These are phyloP conservation scores for Siphlonurus alternatus DNA, from an alignment of 2,888 invertebrate genomes.

Conservation along the genomic window DNA sequence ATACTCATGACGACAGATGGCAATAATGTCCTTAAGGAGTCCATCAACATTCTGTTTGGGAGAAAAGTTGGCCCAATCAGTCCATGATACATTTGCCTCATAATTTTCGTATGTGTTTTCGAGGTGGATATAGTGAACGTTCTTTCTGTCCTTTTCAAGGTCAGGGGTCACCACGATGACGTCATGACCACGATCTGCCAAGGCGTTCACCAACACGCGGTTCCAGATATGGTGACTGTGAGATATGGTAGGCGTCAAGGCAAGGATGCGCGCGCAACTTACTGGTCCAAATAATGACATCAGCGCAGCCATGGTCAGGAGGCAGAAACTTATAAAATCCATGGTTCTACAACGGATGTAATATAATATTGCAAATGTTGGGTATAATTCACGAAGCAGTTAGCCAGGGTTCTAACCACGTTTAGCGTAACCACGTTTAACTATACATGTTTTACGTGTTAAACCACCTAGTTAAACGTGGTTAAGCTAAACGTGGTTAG, in stretches of 20 bases:
- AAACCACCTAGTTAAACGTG: too few species aligned
- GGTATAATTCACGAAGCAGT: too few species aligned
- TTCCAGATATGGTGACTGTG: constrained; percentile 19
- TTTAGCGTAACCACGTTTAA: too few species aligned
- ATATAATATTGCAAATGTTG: too few species aligned
- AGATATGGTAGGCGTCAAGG: constrained; percentile 12
- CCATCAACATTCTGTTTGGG: not conserved
- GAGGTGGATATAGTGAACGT: not conserved
- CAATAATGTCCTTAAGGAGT: not conserved
- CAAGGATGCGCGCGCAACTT: constrained; percentile 12
- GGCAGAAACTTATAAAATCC: too few species aligned
- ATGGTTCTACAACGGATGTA: too few species aligned
- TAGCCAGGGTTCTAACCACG: too few species aligned
- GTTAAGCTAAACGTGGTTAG: too few species aligned
- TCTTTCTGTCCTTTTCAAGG: constrained; percentile 9
- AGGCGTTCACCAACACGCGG: constrained; percentile 16
- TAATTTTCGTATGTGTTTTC: not conserved
- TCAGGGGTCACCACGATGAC: constrained; percentile 18
- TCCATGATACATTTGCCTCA: constrained; percentile 3
- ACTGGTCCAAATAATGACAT: not conserved
- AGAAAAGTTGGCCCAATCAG: not conserved
- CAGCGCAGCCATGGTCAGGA: not conserved
- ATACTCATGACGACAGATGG: not conserved
- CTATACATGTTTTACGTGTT: too few species aligned
- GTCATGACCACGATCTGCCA: constrained; percentile 19